Evolutionary conservation across 2,113 vertebrate species (phyloP), one percentile per base, ranked within the genome.

Genomic region (Tringa solitaria): DNA sequence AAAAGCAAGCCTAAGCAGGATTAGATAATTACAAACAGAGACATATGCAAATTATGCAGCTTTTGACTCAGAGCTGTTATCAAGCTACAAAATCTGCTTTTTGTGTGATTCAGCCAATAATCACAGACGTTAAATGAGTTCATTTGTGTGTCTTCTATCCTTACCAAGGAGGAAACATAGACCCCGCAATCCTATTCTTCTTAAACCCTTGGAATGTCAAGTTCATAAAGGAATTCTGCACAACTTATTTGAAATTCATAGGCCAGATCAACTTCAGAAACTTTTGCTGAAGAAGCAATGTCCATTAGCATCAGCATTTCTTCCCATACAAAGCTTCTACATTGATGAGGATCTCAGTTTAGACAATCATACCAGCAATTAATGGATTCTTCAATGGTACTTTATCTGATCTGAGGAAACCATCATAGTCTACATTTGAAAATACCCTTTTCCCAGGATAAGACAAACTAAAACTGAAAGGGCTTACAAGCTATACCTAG

Each of bases 81-180:
- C 80, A 87, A 87, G 89, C 65, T 89, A 95, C 91, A 89, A 91
- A 91, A 81, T 87, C 60, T 46, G 56, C 43, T 72, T 89, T 95
- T 82, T 84, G 61, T 23, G 12, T 48, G 28, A 96, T 94, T 95
- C 80, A 75, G 94, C 95, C 95, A 96, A 95, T 91, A 95, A 91
- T 91, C 95, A 95, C 93, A 95, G 89, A 89, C 70, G 95, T 80
- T 95, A 95, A 95, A 95, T 64, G 93, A 60, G 61, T 95, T 84
- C 77, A 78, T 92, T 96, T 95, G 84, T 43, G 89, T 84, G 89
- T 78, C 89, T 93, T 94, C 83, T 75, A 63, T 63, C 69, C 80
- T 48, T 87, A 95, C 30, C 16, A 87, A 87, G 56, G 18, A 93
- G 12, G 69, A 95, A 92, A 90, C 37, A 17, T 46, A 86, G 86